Base-by-base conservation (phyloP, 1,140 invertebrate species). In the Centruroides sculpturatus region DNA sequence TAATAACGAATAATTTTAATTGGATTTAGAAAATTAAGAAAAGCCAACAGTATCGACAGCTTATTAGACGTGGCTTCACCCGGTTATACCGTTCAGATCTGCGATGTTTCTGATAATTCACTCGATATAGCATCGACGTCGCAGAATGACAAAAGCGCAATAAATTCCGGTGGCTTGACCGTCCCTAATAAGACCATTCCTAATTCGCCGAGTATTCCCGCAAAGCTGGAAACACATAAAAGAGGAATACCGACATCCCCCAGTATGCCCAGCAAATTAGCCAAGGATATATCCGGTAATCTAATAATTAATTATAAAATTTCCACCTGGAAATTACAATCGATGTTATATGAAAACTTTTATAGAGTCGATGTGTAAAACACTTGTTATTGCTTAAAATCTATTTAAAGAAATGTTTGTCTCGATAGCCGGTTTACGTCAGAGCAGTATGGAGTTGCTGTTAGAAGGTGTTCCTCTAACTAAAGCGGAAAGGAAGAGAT, bases 401-500 rank as follows among this genome's bases (percentile, higher is more conserved):
- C 41, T 41, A 41, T 41, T 41, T 41, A 41, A 41, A 41, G 41
- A 41, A 41, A 41, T n/a, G 47, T 13, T 56, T 67, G 59, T 65
- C 47, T 57, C 52, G 58, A 50, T 66, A 60, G n/a, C 66, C 70
- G 72, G 69, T 50, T 65, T 67, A 59, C 65, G 67, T 50, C 64
- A 69, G 61, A 68, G 67, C 51, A 71, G 70, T 54, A 69, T 73
- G 69, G 72, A 74, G 58, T 67, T 70, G 56, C 66, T 70, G 59
- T 68, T 64, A 46, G 64, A 73, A 59, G 69, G 71, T 12, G 63
- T 72, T 35, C 69, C 70, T 61, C 59, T 73, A 48, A 69, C 69
- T 36, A 72, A 73, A 65, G 65, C 70, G 10, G 72, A 74, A 48
- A 66, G 68, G 56, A 75, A 74, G 66, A 72, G 70, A 66, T 75